These are phyloP conservation scores for Lepilemur ruficaudatus DNA, from an alignment of 2,797 vertebrate genomes.

Conservation along the genomic window DNA sequence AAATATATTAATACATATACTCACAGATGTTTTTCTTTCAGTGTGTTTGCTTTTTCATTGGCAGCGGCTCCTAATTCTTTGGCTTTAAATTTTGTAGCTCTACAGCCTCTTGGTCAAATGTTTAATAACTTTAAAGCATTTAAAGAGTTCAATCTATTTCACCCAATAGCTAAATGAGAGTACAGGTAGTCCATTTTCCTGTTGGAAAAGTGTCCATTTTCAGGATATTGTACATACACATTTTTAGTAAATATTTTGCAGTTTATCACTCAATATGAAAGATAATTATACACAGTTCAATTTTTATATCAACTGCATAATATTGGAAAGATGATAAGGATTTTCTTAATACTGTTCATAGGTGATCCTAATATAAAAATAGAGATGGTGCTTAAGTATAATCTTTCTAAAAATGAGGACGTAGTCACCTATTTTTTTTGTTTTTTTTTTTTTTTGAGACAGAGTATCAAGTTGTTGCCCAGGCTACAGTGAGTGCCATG, in stretches of 20 bases:
- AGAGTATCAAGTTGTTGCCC: too few relatives aligned
- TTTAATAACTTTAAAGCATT: not conserved
- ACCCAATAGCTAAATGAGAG: not conserved
- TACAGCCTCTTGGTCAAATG: not conserved
- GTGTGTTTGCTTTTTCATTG: not conserved
- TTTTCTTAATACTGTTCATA: slow-evolving; percentile 36
- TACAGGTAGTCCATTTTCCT: not conserved
- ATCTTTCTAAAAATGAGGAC: slow-evolving; percentile 42
- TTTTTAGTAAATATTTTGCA: not conserved
- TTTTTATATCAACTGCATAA: slow-evolving; percentile 7
- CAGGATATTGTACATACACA: not conserved
- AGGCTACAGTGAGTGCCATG: too few relatives aligned
- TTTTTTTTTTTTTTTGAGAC: too few relatives aligned
- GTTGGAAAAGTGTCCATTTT: not conserved
- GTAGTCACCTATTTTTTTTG: not conserved
- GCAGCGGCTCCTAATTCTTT: not conserved
- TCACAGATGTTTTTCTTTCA: not conserved
- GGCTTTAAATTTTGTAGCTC: slow-evolving; percentile 12
- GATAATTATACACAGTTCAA: not conserved
- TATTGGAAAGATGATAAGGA: slow-evolving; percentile 12
- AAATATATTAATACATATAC: not conserved
- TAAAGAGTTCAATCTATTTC: not conserved
- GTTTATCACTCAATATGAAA: not conserved
- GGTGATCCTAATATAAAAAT: slow-evolving; percentile 26
- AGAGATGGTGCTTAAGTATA: not conserved